Conservation (phyloP, 53 echinoderm and acorn worm species). For the Stichopus horrens region DNA sequence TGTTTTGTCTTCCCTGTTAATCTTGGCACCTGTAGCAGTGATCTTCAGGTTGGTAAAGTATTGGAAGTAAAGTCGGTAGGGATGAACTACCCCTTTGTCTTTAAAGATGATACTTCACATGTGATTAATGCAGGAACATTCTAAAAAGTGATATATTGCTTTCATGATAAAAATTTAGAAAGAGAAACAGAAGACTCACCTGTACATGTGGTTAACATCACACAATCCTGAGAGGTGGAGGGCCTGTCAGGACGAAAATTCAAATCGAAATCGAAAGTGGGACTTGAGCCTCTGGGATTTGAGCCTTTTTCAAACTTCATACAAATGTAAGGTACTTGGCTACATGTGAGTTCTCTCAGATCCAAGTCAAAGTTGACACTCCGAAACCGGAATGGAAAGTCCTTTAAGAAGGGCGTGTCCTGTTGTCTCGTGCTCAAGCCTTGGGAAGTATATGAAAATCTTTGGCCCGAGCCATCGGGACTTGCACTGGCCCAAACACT, state of each 20-base stretch:
- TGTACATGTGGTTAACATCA: slow-evolving; percentile 57
- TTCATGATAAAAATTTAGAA: too few relatives aligned
- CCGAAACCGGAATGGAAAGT: slow-evolving; percentile 67
- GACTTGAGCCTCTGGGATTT: slow-evolving; percentile 46
- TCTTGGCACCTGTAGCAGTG: too few relatives aligned
- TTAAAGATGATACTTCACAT: too few relatives aligned
- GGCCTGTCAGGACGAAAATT: slow-evolving; percentile 65
- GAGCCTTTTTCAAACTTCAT: slow-evolving; percentile 58
- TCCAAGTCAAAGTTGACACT: slow-evolving; percentile 67
- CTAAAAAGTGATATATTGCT: too few relatives aligned
- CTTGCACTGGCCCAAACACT: slow-evolving; percentile 67
- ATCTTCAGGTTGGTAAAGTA: too few relatives aligned
- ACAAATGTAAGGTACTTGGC: slow-evolving; percentile 70
- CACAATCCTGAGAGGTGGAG: slow-evolving; percentile 71
- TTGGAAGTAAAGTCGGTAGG: too few relatives aligned
- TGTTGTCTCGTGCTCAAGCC: slow-evolving; percentile 47
- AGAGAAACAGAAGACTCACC: slow-evolving; percentile 59
- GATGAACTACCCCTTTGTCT: too few relatives aligned
- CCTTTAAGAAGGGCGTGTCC: slow-evolving; percentile 50
- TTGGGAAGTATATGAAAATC: slow-evolving; percentile 59
- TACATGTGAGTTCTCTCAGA: slow-evolving; percentile 61
- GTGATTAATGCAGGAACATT: too few relatives aligned
- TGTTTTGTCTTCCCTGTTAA: too few relatives aligned
- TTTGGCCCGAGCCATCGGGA: slow-evolving; percentile 55
- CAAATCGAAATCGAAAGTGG: slow-evolving; percentile 60